Evolutionary conservation across 2,113 vertebrate species (phyloP).

Genomic region (Myotis yumanensis): DNA sequence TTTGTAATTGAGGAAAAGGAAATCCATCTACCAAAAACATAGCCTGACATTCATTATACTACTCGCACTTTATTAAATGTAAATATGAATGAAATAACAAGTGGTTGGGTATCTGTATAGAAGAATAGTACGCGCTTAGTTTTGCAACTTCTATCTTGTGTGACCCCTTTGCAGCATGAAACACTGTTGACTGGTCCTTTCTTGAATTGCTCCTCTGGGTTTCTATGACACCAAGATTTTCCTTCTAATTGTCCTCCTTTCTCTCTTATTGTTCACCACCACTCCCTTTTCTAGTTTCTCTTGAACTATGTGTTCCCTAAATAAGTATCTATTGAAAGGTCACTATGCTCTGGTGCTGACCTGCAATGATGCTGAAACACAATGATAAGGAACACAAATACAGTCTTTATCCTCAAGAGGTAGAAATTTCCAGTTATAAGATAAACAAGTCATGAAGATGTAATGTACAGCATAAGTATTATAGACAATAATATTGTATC

Average conservation of each 20-base stretch:
- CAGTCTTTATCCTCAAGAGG: background rate
- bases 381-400: background rate
- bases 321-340: background rate
- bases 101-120: background rate
- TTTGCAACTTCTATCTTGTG: background rate
- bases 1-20: background rate
- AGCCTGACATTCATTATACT: background rate
- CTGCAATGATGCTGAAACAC: background rate
- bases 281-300: background rate
- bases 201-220: background rate
- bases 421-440: background rate
- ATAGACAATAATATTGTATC: background rate
- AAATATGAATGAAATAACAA: constrained; percentile 46
- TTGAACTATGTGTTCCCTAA: background rate
- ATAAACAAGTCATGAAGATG: background rate
- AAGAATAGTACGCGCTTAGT: background rate
- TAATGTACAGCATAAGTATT: background rate
- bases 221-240: background rate
- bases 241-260: background rate
- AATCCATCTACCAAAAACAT: constrained; percentile 27
- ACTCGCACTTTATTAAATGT: background rate
- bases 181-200: background rate
- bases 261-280: background rate
- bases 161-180: background rate
- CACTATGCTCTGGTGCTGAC: background rate